These are phyloP conservation scores for Stenoptilia bipunctidactyla DNA, from an alignment of 2,888 invertebrate genomes.

Conservation along the genomic window DNA sequence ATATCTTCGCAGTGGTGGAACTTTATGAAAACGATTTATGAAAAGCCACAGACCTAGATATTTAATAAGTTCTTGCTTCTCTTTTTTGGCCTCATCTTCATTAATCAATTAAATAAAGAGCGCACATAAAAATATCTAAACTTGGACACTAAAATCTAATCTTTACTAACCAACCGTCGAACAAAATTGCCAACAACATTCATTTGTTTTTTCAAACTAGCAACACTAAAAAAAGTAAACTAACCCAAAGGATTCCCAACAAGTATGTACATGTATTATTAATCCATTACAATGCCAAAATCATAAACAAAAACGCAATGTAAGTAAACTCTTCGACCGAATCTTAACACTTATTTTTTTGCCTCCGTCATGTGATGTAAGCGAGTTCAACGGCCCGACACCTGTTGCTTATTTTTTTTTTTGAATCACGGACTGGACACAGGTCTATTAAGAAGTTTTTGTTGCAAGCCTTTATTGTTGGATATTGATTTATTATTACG, in stretches of 20 bases:
- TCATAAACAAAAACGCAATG: slow-evolving; percentile 3
- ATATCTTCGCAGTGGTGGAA: too few species aligned
- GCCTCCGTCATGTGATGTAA: slow-evolving; percentile 53
- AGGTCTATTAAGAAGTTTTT: slow-evolving; percentile 48
- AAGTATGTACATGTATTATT: not conserved
- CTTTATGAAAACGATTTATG: too few species aligned
- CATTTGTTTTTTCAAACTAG: not conserved
- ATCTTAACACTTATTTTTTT: slow-evolving; percentile 33
- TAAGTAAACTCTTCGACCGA: slow-evolving; percentile 5
- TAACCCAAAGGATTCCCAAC: too few species aligned
- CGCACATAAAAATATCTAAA: too few species aligned
- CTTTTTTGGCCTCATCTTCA: too few species aligned
- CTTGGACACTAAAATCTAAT: too few species aligned
- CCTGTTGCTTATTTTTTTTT: slow-evolving; percentile 41
- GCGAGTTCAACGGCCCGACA: slow-evolving; percentile 32
- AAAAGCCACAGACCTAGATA: too few species aligned
- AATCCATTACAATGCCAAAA: not conserved
- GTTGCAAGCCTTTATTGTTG: slow-evolving; percentile 28
- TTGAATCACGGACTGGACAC: slow-evolving; percentile 30
- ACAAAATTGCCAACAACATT: not conserved
- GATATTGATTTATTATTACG: slow-evolving; percentile 41
- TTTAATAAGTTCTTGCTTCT: too few species aligned
- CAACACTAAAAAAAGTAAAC: too few species aligned
- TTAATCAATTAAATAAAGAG: too few species aligned
- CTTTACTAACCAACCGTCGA: too few species aligned